A percentile compares a stretch with the other conserved stretches of the same genome.
Conservation (phyloP, 1,140 invertebrate genomes). For the Drosophila sturtevanti region DNA sequence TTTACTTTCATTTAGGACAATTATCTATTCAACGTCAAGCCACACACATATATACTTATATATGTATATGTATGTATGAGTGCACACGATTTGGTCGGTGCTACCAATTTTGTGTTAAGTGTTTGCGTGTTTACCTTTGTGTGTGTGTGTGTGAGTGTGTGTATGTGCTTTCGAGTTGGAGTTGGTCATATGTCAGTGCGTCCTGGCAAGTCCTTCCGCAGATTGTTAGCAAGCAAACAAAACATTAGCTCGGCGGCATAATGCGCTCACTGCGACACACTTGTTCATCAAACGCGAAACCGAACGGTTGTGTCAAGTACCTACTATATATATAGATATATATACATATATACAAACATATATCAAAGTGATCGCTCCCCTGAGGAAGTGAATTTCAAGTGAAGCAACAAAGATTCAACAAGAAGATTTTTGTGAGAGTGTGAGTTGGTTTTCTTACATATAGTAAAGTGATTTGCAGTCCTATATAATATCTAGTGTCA, state of each 20-base stretch:
- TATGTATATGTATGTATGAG: conserved; percentile 55
- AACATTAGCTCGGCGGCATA: conserved; percentile 77
- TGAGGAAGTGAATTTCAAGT: neutral
- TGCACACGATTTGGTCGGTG: conserved; percentile 75
- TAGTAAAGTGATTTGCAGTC: neutral
- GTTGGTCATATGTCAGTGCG: conserved; percentile 75
- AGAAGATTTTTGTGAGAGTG: conserved; percentile 18
- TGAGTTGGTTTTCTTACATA: neutral
- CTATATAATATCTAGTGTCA: neutral
- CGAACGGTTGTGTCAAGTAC: conserved; percentile 75
- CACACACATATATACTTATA: conserved; percentile 5
- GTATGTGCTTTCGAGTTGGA: conserved; percentile 37
- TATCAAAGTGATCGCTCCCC: conserved; percentile 1
- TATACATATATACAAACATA: conserved; percentile 5
- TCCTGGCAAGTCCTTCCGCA: conserved; percentile 74
- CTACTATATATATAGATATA: neutral
- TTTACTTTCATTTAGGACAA: conserved; percentile 77
- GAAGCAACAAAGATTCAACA: neutral
- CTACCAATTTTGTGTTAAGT: conserved; percentile 78
- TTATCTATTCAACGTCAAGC: conserved; percentile 82
- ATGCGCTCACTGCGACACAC: conserved; percentile 65
- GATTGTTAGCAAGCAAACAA: conserved; percentile 78
- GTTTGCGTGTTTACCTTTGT: conserved; percentile 66
- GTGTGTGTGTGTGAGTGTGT: conserved; percentile 38
- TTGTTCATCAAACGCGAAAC: conserved; percentile 77